Conservation (phyloP, 2,113 vertebrate genomes). For the Catharus minimus region DNA sequence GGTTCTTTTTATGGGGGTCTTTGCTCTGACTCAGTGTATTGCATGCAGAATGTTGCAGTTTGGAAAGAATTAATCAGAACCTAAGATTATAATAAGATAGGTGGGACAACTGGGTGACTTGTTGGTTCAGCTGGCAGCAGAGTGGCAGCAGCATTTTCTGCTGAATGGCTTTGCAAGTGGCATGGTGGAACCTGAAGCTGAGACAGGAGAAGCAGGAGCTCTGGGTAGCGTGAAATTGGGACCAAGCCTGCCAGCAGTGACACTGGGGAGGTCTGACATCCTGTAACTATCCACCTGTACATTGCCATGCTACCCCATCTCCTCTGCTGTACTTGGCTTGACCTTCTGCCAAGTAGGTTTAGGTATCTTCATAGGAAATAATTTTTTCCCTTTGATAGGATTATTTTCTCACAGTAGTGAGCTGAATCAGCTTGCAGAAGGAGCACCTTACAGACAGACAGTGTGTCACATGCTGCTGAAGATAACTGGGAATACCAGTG, state of each 20-base stretch:
- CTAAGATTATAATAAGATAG: background rate
- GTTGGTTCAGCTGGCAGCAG: background rate
- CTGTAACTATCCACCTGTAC: background rate
- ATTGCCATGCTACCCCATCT: background rate
- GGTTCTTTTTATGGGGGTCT: background rate
- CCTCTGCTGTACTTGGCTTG: background rate
- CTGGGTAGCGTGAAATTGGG: background rate
- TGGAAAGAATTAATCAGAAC: background rate
- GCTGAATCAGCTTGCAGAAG: background rate
- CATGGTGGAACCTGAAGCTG: background rate
- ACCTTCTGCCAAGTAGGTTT: background rate
- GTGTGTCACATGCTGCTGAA: background rate
- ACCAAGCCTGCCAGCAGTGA: background rate
- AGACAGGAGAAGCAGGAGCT: background rate
- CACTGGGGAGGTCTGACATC: background rate
- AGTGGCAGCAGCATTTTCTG: background rate
- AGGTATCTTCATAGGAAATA: background rate
- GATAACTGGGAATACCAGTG: background rate
- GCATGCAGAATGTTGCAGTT: background rate
- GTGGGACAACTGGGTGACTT: background rate
- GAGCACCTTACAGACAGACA: background rate
- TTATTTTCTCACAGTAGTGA: conserved; percentile 1
- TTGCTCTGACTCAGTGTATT: background rate
- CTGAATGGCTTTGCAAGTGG: background rate
- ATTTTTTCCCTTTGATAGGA: background rate